A percentile compares a stretch with the other conserved stretches of the same genome.
These are phyloP conservation scores for Sinotaia quadrata DNA, from an alignment of 2,888 invertebrate species.

Conservation along the genomic window DNA sequence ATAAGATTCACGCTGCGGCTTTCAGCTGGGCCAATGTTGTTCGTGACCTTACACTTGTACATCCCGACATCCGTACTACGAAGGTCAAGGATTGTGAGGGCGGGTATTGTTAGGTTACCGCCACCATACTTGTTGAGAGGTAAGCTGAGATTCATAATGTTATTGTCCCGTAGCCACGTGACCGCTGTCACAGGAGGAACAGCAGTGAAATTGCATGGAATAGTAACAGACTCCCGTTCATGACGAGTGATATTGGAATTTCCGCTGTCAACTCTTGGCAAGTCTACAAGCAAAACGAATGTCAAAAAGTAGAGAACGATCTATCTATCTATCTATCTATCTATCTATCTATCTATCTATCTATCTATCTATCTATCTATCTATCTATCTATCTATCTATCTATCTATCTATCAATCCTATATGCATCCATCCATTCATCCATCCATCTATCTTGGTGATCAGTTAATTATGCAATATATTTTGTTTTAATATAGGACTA, in stretches of 20 bases:
- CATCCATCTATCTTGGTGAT: too few relatives aligned
- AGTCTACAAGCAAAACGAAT: not conserved
- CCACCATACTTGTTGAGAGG: not conserved
- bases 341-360: too few relatives aligned
- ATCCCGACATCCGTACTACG: not conserved
- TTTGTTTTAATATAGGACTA: too few relatives aligned
- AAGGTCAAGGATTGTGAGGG: not conserved
- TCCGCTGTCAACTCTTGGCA: not conserved
- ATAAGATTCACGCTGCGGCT: not conserved
- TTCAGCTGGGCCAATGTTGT: not conserved
- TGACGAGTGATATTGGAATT: not conserved
- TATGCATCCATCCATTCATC: too few relatives aligned
- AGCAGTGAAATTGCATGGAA: slow-evolving; percentile 7
- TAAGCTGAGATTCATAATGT: not conserved
- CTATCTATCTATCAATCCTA: too few relatives aligned
- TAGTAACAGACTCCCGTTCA: not conserved
- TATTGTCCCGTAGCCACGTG: not conserved
- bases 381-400: too few relatives aligned
- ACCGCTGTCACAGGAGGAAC: slow-evolving; percentile 4
- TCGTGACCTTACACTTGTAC: not conserved
- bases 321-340: too few relatives aligned
- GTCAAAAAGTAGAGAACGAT: too few relatives aligned
- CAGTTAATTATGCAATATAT: too few relatives aligned
- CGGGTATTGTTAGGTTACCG: not conserved
- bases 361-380: too few relatives aligned